Base-by-base conservation (phyloP, 2,888 invertebrate species). In the Bembecia ichneumoniformis region DNA sequence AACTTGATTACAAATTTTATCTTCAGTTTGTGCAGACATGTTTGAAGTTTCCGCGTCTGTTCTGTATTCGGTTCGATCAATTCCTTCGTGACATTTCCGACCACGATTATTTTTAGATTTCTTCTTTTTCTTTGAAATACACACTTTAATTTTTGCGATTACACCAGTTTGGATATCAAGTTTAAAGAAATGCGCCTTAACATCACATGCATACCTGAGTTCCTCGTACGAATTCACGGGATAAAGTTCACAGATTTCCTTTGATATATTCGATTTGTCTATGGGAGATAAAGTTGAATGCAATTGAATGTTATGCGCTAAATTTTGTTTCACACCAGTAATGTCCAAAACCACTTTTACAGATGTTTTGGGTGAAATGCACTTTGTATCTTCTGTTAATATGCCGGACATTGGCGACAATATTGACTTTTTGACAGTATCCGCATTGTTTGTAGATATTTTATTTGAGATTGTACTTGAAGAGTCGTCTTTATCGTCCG, bases 341-440 rank as follows among this genome's bases (percentile, higher is more conserved):
- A 7, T 28, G 20, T 28, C 20, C 1, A 28, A 3, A 11, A n/a
- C 7, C 13, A 40, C 13, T 40, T 40, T 40, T 4, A 7, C 5
- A 40, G 40, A 40, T 40, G 11, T 3, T 40, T 40, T 40, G 4
- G 40, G 40, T 13, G 40, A 13, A 40, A 40, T n/a, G 11, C n/a
- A 7, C n/a, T 40, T 47, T 47, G 64, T 54, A 50, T 86, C 84
- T 54, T 82, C 82, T 49, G 71, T 62, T 10, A 74, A 73, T 59
- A 87, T 87, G 7, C 87, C 87, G 9, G 86, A 86, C 82, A 87
- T 82, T 70, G 78, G 77, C 0, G 83, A 84, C 34, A 87, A 54
- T 56, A 87, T 44, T 11, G 44, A 15, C 16, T 44, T 44, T 28
- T 28, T 28, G 2, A 28, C 9, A 28, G 9, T 28, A 28, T 28